Evolutionary conservation across 2,797 vertebrate species (phyloP).

Genomic region (Coendou prehensilis): DNA sequence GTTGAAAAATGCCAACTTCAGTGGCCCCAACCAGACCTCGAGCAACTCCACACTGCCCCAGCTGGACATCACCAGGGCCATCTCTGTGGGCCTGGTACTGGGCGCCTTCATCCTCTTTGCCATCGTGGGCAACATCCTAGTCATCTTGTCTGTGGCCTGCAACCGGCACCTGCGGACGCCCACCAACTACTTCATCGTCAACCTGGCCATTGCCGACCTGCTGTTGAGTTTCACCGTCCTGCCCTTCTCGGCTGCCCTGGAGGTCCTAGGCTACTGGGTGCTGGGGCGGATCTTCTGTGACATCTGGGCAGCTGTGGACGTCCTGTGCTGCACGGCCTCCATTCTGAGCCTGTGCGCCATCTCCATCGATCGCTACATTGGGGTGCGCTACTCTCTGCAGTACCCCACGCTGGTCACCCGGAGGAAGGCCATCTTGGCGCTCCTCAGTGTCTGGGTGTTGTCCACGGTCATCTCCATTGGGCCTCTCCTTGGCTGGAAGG

Average conservation of each 20-base stretch:
- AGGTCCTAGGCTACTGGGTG: conserved; percentile 96
- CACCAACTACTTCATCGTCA: conserved; percentile 98
- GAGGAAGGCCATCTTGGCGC: conserved; percentile 94
- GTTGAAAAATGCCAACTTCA: conserved; percentile 86
- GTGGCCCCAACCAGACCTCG: conserved; percentile 90
- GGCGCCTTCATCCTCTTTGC: conserved; percentile 97
- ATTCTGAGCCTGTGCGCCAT: conserved; percentile 98
- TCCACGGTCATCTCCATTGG: conserved; percentile 98
- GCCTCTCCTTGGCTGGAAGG: conserved; percentile 98
- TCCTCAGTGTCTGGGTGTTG: conserved; percentile 95
- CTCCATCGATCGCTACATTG: conserved; percentile 98
- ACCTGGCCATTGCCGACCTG: conserved; percentile 98
- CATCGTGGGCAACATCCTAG: conserved; percentile 97
- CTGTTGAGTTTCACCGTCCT: conserved; percentile 97
- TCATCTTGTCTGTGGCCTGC: conserved; percentile 98
- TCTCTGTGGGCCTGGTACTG: conserved; percentile 95
- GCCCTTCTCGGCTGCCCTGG: conserved; percentile 96
- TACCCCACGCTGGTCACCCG: conserved; percentile 98
- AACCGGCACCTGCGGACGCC: conserved; percentile 98
- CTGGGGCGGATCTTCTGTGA: conserved; percentile 98
- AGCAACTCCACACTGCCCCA: conserved; percentile 88
- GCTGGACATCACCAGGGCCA: conserved; percentile 92
- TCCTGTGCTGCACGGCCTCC: conserved; percentile 98
- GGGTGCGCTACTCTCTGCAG: conserved; percentile 96
- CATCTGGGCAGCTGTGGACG: conserved; percentile 98